phyloP scores from a whole-genome alignment of 2,113 vertebrate genomes.

The Phainopepla nitens region DNA sequence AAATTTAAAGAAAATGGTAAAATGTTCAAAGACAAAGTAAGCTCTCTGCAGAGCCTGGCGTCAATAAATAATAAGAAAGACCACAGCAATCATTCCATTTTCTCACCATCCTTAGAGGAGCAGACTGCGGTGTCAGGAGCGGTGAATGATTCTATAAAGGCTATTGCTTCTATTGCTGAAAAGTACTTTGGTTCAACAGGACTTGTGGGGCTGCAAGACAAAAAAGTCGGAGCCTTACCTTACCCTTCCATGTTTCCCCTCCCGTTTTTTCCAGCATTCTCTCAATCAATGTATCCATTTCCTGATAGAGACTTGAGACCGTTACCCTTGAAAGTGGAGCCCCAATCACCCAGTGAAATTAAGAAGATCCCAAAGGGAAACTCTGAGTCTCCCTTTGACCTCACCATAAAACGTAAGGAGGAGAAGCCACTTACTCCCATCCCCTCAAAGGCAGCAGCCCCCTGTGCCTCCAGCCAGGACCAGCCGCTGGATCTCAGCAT shows the following conservation, averaged over 20 bases:
- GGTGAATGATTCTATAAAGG: slow-evolving; percentile 99
- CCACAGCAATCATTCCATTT: slow-evolving; percentile 86
- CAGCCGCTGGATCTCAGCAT: slow-evolving; percentile 96
- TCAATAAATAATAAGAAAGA: slow-evolving; percentile 88
- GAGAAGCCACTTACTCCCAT: slow-evolving; percentile 80
- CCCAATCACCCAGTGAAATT: slow-evolving; percentile 83
- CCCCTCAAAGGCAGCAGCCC: slow-evolving; percentile 77
- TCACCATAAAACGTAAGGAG: slow-evolving; percentile 93
- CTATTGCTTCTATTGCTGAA: slow-evolving; percentile 99
- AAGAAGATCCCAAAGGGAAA: slow-evolving; percentile 88
- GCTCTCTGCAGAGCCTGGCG: slow-evolving; percentile 84
- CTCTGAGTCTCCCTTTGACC: slow-evolving; percentile 92
- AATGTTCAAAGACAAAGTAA: slow-evolving; percentile 90
- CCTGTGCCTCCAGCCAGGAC: slow-evolving; percentile 81
- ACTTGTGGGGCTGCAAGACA: slow-evolving; percentile 93
- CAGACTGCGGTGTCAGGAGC: slow-evolving; percentile 96
- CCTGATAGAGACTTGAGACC: slow-evolving; percentile 91
- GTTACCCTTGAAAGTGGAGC: slow-evolving; percentile 85
- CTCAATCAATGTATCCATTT: slow-evolving; percentile 95
- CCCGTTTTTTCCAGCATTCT: slow-evolving; percentile 97
- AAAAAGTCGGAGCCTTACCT: slow-evolving; percentile 91
- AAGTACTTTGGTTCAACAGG: slow-evolving; percentile 99
- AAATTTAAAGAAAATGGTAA: slow-evolving; percentile 93
- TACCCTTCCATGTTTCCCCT: slow-evolving; percentile 98
- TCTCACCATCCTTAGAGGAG: slow-evolving; percentile 91